Percentiles rank a stretch among this genome's conserved stretches.
phyloP scores from a whole-genome alignment of 2,888 invertebrate genomes.

The Eurytoma californica region DNA sequence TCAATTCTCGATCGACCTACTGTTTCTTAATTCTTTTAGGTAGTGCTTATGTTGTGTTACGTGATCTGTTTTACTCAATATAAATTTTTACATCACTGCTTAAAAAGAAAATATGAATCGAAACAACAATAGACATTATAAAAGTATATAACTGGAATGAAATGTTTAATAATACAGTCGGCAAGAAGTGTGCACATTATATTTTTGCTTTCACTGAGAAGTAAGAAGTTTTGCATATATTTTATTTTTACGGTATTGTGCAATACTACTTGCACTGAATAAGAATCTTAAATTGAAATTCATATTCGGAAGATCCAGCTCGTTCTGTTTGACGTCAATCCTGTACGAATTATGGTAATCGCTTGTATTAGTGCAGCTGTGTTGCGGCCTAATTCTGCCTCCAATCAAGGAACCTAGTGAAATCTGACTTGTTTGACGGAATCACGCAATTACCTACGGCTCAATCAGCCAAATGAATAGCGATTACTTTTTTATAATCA shows the following conservation, averaged over 20 bases:
- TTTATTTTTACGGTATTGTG: background rate
- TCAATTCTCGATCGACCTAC: slow-evolving; percentile 1
- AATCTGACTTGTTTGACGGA: too few species aligned
- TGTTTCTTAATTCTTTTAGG: slow-evolving; percentile 2
- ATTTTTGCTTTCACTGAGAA: too few species aligned
- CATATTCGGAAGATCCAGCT: background rate
- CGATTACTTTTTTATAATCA: too few species aligned
- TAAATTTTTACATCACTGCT: background rate
- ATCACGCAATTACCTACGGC: too few species aligned
- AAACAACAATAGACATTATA: background rate
- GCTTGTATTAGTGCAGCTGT: background rate
- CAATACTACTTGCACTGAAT: background rate
- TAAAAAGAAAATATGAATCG: background rate
- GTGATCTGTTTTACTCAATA: too few species aligned
- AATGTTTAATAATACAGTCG: background rate
- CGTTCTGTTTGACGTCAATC: background rate
- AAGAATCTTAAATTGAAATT: background rate
- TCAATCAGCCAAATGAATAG: too few species aligned
- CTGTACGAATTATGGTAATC: slow-evolving; percentile 1
- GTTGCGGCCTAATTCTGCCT: background rate
- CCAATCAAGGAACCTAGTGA: too few species aligned
- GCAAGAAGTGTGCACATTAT: too few species aligned
- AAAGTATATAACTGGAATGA: too few species aligned
- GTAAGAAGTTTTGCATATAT: background rate
- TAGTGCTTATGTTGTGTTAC: background rate